phyloP scores from a whole-genome alignment of 2,797 vertebrate species.

The Avahi laniger region DNA sequence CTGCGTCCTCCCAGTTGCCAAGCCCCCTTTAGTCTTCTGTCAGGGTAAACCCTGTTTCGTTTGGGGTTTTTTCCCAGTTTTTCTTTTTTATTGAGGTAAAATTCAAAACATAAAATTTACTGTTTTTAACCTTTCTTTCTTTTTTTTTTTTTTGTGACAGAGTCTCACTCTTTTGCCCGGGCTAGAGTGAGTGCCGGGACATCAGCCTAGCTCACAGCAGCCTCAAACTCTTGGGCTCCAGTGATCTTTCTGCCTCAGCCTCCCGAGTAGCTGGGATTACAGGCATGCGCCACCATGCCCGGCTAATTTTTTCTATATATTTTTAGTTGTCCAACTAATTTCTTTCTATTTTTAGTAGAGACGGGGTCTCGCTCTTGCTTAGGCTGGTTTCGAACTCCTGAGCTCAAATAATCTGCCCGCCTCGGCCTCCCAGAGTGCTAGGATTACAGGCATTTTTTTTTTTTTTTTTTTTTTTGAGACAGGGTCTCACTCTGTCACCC shows the following conservation, averaged over 20 bases:
- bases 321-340: no score
- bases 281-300: neutral
- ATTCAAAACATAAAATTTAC: neutral
- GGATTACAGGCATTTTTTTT: no score
- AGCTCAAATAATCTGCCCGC: no score
- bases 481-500: neutral
- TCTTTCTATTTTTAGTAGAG: no score
- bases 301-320: neutral
- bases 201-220: neutral
- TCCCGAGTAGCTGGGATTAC: neutral
- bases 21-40: neutral
- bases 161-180: neutral
- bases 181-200: neutral
- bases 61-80: neutral
- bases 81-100: neutral
- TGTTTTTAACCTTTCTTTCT: neutral
- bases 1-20: neutral
- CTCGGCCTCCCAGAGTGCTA: no score
- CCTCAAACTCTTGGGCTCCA: neutral
- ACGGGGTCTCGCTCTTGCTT: no score
- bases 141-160: neutral
- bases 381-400: no score
- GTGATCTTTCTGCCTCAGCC: neutral
- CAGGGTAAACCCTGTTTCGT: neutral
- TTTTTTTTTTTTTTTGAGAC: neutral